Conservation (phyloP, 2,888 invertebrate genomes). For the Colletes collaris region DNA sequence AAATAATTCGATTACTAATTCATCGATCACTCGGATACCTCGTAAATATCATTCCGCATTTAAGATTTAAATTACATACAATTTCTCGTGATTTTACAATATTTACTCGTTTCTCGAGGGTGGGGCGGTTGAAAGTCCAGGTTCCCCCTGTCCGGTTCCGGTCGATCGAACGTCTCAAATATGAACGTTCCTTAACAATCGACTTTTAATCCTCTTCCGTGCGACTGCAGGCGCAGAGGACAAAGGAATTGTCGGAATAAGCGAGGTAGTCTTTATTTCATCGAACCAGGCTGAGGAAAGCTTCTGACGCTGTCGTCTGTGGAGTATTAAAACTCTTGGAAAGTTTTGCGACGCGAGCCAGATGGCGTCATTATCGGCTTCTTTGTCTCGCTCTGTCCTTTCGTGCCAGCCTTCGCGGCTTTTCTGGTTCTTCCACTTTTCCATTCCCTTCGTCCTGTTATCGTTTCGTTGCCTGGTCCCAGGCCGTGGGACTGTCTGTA, state of each 20-base stretch:
- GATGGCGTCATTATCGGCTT: slow-evolving; percentile 80
- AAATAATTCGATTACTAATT: no score
- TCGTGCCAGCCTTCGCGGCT: slow-evolving; percentile 13
- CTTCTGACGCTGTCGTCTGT: slow-evolving; percentile 51
- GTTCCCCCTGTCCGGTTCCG: not conserved
- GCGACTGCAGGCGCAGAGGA: slow-evolving; percentile 44
- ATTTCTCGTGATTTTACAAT: no score
- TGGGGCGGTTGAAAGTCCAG: not conserved
- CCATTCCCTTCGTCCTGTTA: not conserved
- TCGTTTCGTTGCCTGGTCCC: slow-evolving; percentile 43
- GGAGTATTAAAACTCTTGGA: slow-evolving; percentile 78
- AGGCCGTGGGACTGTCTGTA: slow-evolving; percentile 57
- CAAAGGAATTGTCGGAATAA: slow-evolving; percentile 65
- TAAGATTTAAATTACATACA: no score
- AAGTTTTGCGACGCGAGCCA: slow-evolving; percentile 78
- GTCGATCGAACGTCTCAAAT: slow-evolving; percentile 29
- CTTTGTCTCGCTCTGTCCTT: slow-evolving; percentile 55
- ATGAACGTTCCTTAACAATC: slow-evolving; percentile 30
- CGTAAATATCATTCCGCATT: no score
- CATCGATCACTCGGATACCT: no score
- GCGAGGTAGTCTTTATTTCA: slow-evolving; percentile 65
- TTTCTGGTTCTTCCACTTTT: slow-evolving; percentile 1
- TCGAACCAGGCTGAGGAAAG: slow-evolving; percentile 54
- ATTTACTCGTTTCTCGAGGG: no score
- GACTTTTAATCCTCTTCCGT: slow-evolving; percentile 60